phyloP scores from a whole-genome alignment of 2,797 vertebrate genomes.

The Pseudomugil gertrudae region DNA sequence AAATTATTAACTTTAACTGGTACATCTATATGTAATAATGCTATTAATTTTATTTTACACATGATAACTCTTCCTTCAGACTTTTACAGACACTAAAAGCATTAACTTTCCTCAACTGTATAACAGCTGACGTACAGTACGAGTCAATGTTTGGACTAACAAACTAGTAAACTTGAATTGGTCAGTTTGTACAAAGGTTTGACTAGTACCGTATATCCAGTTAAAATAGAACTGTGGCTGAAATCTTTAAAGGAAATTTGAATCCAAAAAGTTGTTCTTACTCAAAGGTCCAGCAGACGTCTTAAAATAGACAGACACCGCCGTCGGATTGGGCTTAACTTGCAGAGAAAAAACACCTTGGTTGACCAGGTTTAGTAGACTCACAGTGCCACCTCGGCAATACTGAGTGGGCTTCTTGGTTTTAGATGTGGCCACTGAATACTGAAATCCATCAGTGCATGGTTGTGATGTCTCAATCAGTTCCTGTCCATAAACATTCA shows the following conservation, averaged over 20 bases:
- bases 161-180: not conserved
- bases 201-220: too few species aligned
- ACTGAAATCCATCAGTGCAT: slow-evolving; percentile 57
- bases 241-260: not conserved
- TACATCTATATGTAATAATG: not conserved
- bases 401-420: slow-evolving; percentile 31
- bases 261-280: slow-evolving; percentile 44
- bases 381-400: slow-evolving; percentile 64
- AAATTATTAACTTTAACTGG: not conserved
- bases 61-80: not conserved
- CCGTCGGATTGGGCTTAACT: slow-evolving; percentile 31
- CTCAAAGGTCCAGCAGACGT: slow-evolving; percentile 55
- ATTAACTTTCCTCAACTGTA: not conserved
- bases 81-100: not conserved
- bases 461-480: slow-evolving; percentile 74
- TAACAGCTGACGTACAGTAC: not conserved
- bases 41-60: not conserved
- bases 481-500: slow-evolving; percentile 75
- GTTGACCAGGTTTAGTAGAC: slow-evolving; percentile 51
- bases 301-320: slow-evolving; percentile 53
- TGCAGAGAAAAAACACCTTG: slow-evolving; percentile 52
- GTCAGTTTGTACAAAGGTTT: not conserved
- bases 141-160: too few species aligned
- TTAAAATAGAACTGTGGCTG: not conserved
- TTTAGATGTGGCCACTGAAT: slow-evolving; percentile 30